A percentile compares a stretch with the other conserved stretches of the same genome.
phyloP scores from a whole-genome alignment of 2,888 invertebrate genomes.

The Callyntrura guangdongensis region DNA sequence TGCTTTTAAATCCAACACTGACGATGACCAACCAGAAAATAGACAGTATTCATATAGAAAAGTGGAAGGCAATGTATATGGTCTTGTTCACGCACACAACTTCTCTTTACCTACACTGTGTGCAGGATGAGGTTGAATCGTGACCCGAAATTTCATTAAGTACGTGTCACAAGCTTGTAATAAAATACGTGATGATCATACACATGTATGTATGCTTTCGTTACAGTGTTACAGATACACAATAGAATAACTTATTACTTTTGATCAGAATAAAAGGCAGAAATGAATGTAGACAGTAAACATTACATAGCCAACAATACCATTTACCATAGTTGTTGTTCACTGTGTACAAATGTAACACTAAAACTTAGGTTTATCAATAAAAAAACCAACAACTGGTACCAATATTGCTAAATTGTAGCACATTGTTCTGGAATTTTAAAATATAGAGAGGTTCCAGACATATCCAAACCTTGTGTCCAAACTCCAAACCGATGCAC shows the following conservation, averaged over 20 bases:
- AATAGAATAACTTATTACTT: conserved; percentile 45
- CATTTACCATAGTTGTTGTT: too few relatives aligned
- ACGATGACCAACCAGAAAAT: conserved; percentile 17
- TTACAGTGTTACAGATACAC: conserved; percentile 48
- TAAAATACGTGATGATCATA: conserved; percentile 83
- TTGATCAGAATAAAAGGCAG: not conserved
- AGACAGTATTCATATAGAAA: conserved; percentile 18
- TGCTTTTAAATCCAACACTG: not conserved
- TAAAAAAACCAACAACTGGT: not conserved
- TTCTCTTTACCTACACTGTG: conserved; percentile 29
- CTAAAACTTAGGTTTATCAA: conserved; percentile 39
- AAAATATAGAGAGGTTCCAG: too few relatives aligned
- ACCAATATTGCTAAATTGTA: not conserved
- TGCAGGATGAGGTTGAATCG: conserved; percentile 78
- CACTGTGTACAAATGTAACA: conserved; percentile 26
- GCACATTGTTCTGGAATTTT: not conserved
- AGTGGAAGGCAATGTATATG: conserved; percentile 16
- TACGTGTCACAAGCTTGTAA: conserved; percentile 81
- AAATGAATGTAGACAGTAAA: conserved; percentile 3
- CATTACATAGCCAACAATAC: not conserved
- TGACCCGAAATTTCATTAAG: conserved; percentile 83
- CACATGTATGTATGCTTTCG: conserved; percentile 75
- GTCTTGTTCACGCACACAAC: conserved; percentile 36
- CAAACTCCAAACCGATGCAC: too few relatives aligned
- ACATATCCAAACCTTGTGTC: too few relatives aligned